Conservation (phyloP, 1,140 invertebrate genomes). For the Drosophila malerkotliana region DNA sequence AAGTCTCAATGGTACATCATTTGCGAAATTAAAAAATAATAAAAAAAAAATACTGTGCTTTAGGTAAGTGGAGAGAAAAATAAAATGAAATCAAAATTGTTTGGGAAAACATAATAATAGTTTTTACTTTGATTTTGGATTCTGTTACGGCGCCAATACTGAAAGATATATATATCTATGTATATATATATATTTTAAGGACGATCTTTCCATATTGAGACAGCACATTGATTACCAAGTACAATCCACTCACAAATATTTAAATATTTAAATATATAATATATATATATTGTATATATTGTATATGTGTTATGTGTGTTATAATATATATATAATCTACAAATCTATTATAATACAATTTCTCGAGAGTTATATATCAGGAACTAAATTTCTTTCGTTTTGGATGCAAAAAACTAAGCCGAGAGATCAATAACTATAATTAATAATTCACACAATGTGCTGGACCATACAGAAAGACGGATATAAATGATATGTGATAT, state of each 20-base stretch:
- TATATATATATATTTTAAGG: conserved; percentile 2
- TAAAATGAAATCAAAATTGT: conserved; percentile 19
- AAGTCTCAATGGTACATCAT: not conserved
- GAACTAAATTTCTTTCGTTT: conserved; percentile 38
- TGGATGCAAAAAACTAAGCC: conserved; percentile 10
- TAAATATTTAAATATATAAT: conserved; percentile 4
- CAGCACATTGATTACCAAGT: conserved; percentile 23
- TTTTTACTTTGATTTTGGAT: conserved; percentile 22
- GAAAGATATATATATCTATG: conserved; percentile 10
- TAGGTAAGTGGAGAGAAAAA: conserved; percentile 36
- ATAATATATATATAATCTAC: conserved; percentile 10
- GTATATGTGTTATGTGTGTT: not conserved
- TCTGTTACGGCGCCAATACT: conserved; percentile 41
- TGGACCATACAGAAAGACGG: conserved; percentile 35
- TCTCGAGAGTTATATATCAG: conserved; percentile 39
- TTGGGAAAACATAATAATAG: not conserved
- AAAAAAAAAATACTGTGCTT: conserved; percentile 37
- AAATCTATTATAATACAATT: conserved; percentile 45
- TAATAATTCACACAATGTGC: conserved; percentile 25
- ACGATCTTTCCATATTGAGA: conserved; percentile 32
- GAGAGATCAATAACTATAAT: conserved; percentile 48
- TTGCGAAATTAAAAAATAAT: conserved; percentile 4
- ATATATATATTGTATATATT: conserved; percentile 17
- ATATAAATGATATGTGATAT: conserved; percentile 41
- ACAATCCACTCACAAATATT: not conserved